phyloP scores from a whole-genome alignment of 2,888 invertebrate genomes.

The Kuschelorhynchus macadamiae region DNA sequence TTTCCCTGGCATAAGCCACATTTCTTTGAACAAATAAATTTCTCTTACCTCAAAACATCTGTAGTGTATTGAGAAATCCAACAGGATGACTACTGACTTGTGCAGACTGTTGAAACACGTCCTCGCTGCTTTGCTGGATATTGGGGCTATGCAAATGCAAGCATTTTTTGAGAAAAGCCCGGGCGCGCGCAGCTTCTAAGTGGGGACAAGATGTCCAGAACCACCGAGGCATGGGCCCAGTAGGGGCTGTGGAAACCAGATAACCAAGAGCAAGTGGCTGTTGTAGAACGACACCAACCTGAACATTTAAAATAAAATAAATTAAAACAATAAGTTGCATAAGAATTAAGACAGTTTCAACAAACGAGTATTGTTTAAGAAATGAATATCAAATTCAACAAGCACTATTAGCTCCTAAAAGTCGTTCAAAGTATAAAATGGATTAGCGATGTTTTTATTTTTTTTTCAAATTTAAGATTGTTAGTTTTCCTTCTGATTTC shows the following conservation, averaged over 20 bases:
- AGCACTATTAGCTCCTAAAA: too few relatives aligned
- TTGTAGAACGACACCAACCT: slow-evolving; percentile 92
- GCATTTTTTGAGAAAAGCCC: slow-evolving; percentile 95
- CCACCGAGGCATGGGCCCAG: slow-evolving; percentile 94
- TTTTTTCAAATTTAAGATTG: too few relatives aligned
- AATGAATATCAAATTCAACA: not conserved
- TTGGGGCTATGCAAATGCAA: slow-evolving; percentile 94
- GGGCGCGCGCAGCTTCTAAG: slow-evolving; percentile 90
- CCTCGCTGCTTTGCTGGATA: slow-evolving; percentile 90
- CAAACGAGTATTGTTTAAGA: not conserved
- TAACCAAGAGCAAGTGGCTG: slow-evolving; percentile 99
- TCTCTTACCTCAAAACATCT: slow-evolving; percentile 91
- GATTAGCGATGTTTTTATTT: too few relatives aligned
- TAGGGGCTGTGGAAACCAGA: slow-evolving; percentile 96
- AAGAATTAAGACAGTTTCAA: too few relatives aligned
- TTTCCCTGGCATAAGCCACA: too few relatives aligned
- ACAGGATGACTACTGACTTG: slow-evolving; percentile 89
- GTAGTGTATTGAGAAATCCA: slow-evolving; percentile 96
- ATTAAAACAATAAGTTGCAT: too few relatives aligned
- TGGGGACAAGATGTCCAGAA: slow-evolving; percentile 98
- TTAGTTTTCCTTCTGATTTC: too few relatives aligned
- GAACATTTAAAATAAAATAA: not conserved
- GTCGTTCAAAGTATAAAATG: too few relatives aligned
- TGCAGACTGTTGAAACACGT: slow-evolving; percentile 79
- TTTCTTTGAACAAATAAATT: not conserved